Conservation (phyloP, 2,113 vertebrate genomes). For the Archilochus colubris region DNA sequence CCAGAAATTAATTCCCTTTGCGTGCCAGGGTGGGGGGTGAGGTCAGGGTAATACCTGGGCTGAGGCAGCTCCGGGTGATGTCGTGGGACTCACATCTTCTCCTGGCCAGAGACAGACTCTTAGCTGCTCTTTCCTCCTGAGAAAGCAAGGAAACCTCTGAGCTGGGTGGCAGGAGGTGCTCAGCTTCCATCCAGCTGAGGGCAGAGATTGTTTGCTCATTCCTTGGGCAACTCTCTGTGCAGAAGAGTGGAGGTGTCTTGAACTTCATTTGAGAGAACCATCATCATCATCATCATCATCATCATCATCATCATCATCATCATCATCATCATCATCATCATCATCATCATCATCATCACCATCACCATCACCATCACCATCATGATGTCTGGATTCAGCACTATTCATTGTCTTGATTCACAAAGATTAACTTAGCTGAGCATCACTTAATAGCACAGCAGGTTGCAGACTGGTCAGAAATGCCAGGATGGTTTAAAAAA, state of each 20-base stretch:
- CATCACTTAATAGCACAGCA: neutral
- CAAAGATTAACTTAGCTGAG: neutral
- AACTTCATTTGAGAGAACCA: neutral
- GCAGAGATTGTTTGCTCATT: neutral
- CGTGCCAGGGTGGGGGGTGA: neutral
- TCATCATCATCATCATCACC: neutral
- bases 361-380: neutral
- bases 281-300: neutral
- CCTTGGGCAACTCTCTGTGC: neutral
- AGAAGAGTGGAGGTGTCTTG: neutral
- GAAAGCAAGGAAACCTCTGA: neutral
- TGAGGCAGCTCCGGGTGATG: neutral
- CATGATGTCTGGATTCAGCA: no score
- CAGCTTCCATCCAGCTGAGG: neutral
- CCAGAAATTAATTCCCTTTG: neutral
- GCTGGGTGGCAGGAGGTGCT: neutral
- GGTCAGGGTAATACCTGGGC: no score
- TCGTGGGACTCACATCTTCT: neutral
- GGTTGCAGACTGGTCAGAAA: neutral
- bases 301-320: no score
- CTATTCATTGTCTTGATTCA: neutral
- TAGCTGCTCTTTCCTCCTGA: neutral
- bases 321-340: neutral
- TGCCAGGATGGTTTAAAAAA: neutral
- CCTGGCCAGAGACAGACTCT: neutral